Conservation (phyloP, 2,888 invertebrate species). For the Schrankia costaestrigalis region DNA sequence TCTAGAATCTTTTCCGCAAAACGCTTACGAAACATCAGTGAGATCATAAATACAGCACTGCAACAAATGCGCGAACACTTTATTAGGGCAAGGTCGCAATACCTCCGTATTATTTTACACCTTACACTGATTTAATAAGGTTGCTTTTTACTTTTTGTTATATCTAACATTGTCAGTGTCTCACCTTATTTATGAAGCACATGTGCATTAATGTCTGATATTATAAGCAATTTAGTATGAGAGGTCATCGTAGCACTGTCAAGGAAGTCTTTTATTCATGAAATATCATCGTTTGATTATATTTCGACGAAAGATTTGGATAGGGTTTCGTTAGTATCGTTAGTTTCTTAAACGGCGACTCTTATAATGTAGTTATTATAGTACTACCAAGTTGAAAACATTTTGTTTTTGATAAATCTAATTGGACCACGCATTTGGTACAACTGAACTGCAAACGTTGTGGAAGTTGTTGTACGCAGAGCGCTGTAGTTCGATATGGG, state of each 20-base stretch:
- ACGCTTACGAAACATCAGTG: constrained; percentile 41
- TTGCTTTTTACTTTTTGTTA: constrained; percentile 16
- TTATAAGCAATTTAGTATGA: constrained; percentile 24
- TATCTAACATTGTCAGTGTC: constrained; percentile 27
- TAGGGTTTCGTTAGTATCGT: too few species aligned
- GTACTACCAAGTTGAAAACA: too few species aligned
- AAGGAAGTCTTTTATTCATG: too few species aligned
- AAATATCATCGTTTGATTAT: too few species aligned
- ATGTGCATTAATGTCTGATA: constrained; percentile 31
- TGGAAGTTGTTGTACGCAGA: too few species aligned
- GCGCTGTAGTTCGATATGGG: too few species aligned
- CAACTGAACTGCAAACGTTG: too few species aligned
- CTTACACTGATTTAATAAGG: constrained; percentile 21
- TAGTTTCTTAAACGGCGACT: too few species aligned
- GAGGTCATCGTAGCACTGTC: constrained; percentile 40
- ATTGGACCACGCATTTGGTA: too few species aligned
- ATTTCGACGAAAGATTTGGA: too few species aligned
- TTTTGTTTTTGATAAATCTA: too few species aligned
- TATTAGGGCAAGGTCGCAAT: constrained; percentile 64
- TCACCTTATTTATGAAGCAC: constrained; percentile 31
- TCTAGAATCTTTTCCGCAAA: constrained; percentile 60
- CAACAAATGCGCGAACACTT: constrained; percentile 48
- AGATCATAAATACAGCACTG: constrained; percentile 51
- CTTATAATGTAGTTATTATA: too few species aligned
- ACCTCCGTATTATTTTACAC: constrained; percentile 12